phyloP scores from a whole-genome alignment of 2,113 vertebrate genomes.

The Natator depressus region DNA sequence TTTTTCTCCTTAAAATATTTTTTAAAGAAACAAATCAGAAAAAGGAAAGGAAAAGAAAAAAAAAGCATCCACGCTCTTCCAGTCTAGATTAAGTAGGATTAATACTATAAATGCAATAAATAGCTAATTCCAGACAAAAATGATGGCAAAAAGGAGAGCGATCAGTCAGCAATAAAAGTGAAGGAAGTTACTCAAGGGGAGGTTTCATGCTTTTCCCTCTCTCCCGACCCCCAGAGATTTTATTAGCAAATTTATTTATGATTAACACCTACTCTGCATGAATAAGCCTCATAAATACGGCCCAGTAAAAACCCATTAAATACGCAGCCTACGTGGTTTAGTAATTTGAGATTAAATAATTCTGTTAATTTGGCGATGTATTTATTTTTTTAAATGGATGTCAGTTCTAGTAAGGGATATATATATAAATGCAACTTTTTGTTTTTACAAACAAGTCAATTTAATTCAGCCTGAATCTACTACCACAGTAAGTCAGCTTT shows the following conservation, averaged over 20 bases:
- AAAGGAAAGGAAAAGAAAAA: neutral
- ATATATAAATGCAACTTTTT: neutral
- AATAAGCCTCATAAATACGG: constrained; percentile 61
- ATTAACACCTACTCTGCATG: constrained; percentile 51
- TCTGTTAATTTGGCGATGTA: neutral
- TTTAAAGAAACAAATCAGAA: neutral
- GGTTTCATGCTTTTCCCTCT: constrained; percentile 52
- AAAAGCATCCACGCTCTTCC: neutral
- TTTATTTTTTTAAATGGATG: constrained; percentile 5
- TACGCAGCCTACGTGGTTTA: constrained; percentile 46
- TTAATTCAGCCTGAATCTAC: neutral
- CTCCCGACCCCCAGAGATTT: constrained; percentile 4
- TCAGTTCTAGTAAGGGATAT: neutral
- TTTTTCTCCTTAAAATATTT: neutral
- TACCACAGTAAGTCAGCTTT: neutral
- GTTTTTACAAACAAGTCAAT: neutral
- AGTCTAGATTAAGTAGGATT: constrained; percentile 19
- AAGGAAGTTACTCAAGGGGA: constrained; percentile 45
- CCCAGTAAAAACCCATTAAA: constrained; percentile 48
- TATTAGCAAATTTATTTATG: constrained; percentile 67
- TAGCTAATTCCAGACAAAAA: constrained; percentile 12
- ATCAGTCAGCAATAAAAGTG: constrained; percentile 39
- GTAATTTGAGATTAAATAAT: constrained; percentile 54
- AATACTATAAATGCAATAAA: constrained; percentile 38
- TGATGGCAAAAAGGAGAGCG: constrained; percentile 18